These are phyloP conservation scores for Cosmorhoe ocellata DNA, from an alignment of 2,888 invertebrate species.

Conservation along the genomic window DNA sequence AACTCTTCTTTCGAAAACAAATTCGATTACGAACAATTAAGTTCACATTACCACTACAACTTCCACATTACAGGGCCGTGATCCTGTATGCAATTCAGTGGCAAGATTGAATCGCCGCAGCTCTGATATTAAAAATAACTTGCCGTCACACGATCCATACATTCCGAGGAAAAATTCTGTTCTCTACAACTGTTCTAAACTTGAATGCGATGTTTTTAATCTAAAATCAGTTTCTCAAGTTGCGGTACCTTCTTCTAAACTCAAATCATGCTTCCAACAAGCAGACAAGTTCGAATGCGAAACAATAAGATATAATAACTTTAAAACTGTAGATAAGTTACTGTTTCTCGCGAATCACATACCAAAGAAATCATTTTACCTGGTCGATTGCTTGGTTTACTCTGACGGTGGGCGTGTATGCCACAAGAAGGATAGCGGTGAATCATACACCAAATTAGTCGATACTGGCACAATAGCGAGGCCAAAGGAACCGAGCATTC, in stretches of 20 bases:
- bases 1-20: too few relatives aligned
- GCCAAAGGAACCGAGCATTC: constrained; percentile 54
- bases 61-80: constrained; percentile 51
- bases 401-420: constrained; percentile 62
- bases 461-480: constrained; percentile 60
- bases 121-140: constrained; percentile 29
- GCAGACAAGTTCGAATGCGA: constrained; percentile 53
- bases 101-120: constrained; percentile 40
- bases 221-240: constrained; percentile 60
- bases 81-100: constrained; percentile 49
- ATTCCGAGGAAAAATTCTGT: constrained; percentile 55
- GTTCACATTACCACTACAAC: too few relatives aligned
- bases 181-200: constrained; percentile 57
- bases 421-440: constrained; percentile 54
- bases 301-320: constrained; percentile 55
- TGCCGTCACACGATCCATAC: constrained; percentile 67
- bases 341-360: constrained; percentile 59
- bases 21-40: too few relatives aligned
- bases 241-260: constrained; percentile 41
- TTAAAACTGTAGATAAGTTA: constrained; percentile 66
- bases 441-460: constrained; percentile 56
- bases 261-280: constrained; percentile 54
- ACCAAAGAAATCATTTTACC: constrained; percentile 56
- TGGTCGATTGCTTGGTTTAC: constrained; percentile 69
- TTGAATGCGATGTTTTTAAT: constrained; percentile 48